Evolutionary conservation across 2,113 vertebrate genomes (phyloP), one percentile per base, ranked within the genome.

Genomic region (Oreochromis niloticus): DNA sequence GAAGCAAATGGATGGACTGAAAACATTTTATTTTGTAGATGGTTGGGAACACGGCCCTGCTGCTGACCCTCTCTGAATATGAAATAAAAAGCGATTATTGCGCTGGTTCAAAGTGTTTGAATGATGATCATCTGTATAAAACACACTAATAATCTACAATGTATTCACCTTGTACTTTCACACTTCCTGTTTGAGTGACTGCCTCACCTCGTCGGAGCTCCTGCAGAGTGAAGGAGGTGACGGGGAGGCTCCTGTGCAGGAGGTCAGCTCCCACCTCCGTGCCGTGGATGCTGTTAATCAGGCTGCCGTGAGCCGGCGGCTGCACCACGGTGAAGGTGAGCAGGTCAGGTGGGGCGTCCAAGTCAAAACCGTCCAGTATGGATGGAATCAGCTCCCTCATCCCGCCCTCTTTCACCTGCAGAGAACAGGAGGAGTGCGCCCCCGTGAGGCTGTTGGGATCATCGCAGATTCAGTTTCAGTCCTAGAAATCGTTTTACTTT

Each of bases 351-450:
- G 93, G 95, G 9, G 89, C 52, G 3, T 96, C 94, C 57, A 96
- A 71, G 87, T 96, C 96, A 22, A 93, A 86, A 2, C 81, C 93
- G 3, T 94, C 85, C 73, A 96, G 87, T 2, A 85, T n/a, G 46
- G 86, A 90, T 3, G 86, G 95, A 9, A 91, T 95, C 30, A 91
- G 83, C 54, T 93, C 87, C 9, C 46, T 88, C 3, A 84, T 36
- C 17, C 94, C 93, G 10, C 95, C 95, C 88, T 97, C 96, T 73
- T 81, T 86, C 66, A 96, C 83, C 95, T 96, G 88, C 48, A 43
- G 34, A 36, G 50, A 75, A 68, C n/a, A 36, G 13, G 9, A 27
- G 30, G 27, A 73, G 61, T 73, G 9, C 11, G 7, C 52, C 39
- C 9, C 13, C 0, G 3, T 56, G 34, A 66, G 43, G 71, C 43